phyloP scores from a whole-genome alignment of 2,797 vertebrate species.

The Notolepis coatsorum region DNA sequence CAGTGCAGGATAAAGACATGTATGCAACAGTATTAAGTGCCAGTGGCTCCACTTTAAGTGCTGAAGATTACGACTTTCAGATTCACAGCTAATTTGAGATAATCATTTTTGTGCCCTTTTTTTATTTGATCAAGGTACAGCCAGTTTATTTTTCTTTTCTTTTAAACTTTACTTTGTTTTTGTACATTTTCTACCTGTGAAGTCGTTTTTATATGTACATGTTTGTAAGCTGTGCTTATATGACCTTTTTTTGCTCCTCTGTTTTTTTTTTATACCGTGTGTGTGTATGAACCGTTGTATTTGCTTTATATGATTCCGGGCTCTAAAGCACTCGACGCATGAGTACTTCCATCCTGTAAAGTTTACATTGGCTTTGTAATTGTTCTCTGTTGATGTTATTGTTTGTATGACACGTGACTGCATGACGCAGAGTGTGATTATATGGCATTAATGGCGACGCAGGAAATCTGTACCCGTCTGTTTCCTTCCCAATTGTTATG shows the following conservation, averaged over 20 bases:
- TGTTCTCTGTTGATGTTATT: conserved; percentile 83
- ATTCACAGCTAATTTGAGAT: conserved; percentile 29
- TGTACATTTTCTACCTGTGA: conserved; percentile 67
- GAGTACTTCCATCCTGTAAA: conserved; percentile 62
- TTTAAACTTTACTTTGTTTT: conserved; percentile 44
- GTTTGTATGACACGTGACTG: conserved; percentile 81
- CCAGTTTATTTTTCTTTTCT: conserved; percentile 48
- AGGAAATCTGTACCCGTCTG: conserved; percentile 65
- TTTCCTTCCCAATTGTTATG: conserved; percentile 46
- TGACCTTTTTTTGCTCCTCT: conserved; percentile 74
- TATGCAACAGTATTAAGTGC: no score
- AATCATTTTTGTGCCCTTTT: conserved; percentile 31
- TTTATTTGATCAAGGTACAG: conserved; percentile 77
- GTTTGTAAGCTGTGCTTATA: conserved; percentile 93
- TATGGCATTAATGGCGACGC: conserved; percentile 71
- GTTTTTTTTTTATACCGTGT: conserved; percentile 65
- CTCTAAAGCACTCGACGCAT: conserved; percentile 54
- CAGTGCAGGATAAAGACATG: no score
- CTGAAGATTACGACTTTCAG: conserved; percentile 17
- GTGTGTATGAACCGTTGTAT: conserved; percentile 80
- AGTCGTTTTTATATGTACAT: conserved; percentile 81
- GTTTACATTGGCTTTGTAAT: conserved; percentile 77
- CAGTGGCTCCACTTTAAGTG: neutral
- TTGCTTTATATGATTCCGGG: conserved; percentile 45
- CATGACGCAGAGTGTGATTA: conserved; percentile 81